Base-by-base conservation (phyloP, 2,113 vertebrate species). In the Fregata magnificens region DNA sequence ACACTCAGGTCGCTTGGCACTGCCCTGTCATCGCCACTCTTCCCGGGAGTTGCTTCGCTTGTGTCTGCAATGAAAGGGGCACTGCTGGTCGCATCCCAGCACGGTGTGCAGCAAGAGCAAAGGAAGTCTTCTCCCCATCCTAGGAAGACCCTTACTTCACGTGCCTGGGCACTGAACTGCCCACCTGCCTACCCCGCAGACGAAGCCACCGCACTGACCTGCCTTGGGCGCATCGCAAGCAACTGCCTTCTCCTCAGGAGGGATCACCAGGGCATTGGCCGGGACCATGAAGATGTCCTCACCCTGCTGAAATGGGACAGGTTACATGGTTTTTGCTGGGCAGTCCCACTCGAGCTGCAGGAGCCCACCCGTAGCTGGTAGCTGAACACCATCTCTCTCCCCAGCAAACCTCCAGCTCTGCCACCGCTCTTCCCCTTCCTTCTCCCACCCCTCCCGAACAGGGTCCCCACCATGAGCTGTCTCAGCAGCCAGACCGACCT, bases 281-380 rank as follows among this genome's bases (percentile, higher is more conserved):
- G 78, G 81, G 19, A 97, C 93, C 15, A 11, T 3, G 62, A 97
- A 97, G 88, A 71, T 1, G 0, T 71, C 56, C 49, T 76, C 83
- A 2, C 56, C n/a, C 10, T 5, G 28, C 95, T 95, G 93, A 52
- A 94, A 91, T 8, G 44, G 95, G 40, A 90, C 59, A 42, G 0
- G 0, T 36, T 19, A 10, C 1, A 0, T 38, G 15, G 7, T 6
- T 84, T 70, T 42, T 7, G 6, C 21, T 26, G 42, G 20, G 25
- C 25, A 63, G 36, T 34, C 21, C 52, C 18, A 19, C 44, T 50
- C 6, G 1, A 63, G 62, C 22, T 12, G 31, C 44, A 69, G 40
- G 25, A 77, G 40, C 53, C 28, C 71, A 45, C n/a, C 31, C 6
- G 1, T 5, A 56, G 29, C 59, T 10, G 28, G 42, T 10, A 34